Evolutionary conservation across 2,113 vertebrate genomes (phyloP), one percentile per base, ranked within the genome.

Genomic region (Dunckerocampus dactyliophorus): DNA sequence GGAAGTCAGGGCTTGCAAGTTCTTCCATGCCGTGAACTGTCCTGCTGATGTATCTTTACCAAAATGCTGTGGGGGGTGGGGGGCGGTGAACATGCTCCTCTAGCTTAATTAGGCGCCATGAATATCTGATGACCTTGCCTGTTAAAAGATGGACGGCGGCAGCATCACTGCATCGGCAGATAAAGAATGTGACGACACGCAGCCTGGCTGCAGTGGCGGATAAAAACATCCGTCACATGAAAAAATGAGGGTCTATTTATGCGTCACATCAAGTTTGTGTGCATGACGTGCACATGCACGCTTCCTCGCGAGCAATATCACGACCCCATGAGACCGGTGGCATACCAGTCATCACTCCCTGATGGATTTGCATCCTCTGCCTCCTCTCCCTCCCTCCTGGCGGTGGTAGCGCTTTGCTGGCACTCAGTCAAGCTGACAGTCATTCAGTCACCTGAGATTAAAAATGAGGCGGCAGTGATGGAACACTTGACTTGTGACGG

Each of bases 381-480:
- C 63, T n/a, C 42, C 8, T 31, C 22, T 48, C 43, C 43, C 52
- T 54, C 8, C 47, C 50, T 62, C 54, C 53, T 55, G 22, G 59
- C 59, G 21, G 68, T 47, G 66, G 31, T 1, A 34, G 61, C 12
- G 53, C 82, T 72, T 67, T 60, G 84, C 85, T 72, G 80, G 83
- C 72, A 7, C 83, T 82, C 80, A 80, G 83, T 87, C 80, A 74
- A 57, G 62, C 79, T 85, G 82, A 85, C 81, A 71, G 76, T 82
- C 82, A 62, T 79, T 75, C 74, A 75, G 83, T 85, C 82, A 79
- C 72, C 72, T 65, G 76, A 79, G 82, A 87, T 83, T 85, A 81
- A 87, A 87, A 87, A 87, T 62, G 81, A 77, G 69, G 51, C 70
- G 17, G 54, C 15, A 61, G 46, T 78, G 86, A 86, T 76, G 19